A percentile compares a stretch with the other conserved stretches of the same genome.
Conservation (phyloP, 2,113 vertebrate species). For the Pogona vitticeps region DNA sequence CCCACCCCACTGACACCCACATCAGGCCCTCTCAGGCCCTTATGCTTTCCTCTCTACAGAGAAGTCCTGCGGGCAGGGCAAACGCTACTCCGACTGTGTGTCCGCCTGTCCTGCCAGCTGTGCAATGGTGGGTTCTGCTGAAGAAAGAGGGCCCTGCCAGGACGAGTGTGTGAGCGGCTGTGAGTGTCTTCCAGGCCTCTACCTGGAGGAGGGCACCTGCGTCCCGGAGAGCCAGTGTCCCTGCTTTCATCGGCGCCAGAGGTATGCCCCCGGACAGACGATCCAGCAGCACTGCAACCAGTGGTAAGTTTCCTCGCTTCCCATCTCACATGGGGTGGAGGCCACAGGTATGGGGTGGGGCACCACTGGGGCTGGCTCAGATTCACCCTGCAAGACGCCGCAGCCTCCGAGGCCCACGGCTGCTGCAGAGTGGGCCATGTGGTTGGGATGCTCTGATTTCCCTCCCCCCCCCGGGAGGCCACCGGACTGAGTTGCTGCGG, state of each 20-base stretch:
- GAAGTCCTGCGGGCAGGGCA: conserved; percentile 75
- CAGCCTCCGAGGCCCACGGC: not conserved
- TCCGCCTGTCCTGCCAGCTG: conserved; percentile 87
- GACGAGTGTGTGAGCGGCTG: conserved; percentile 88
- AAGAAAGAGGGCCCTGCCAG: conserved; percentile 67
- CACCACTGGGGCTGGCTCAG: not conserved
- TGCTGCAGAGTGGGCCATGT: not conserved
- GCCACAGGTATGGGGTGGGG: not conserved
- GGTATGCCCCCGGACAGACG: conserved; percentile 76
- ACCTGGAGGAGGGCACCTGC: conserved; percentile 76
- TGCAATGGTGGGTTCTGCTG: conserved; percentile 50
- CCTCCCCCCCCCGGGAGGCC: too few relatives aligned
- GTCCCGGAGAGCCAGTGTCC: conserved; percentile 79
- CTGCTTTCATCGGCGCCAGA: conserved; percentile 82
- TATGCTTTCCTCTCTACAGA: conserved; percentile 65
- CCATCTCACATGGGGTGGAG: rapidly evolving
- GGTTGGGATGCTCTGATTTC: not conserved
- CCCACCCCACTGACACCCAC: too few relatives aligned
- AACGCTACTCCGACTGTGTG: conserved; percentile 86
- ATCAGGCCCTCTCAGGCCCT: too few relatives aligned
- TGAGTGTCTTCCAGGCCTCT: conserved; percentile 81
- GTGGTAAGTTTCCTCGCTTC: conserved; percentile 74
- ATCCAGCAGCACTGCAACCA: conserved; percentile 86
- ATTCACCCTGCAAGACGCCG: too few relatives aligned
- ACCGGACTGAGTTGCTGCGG: not conserved